phyloP scores from a whole-genome alignment of 1,140 invertebrate genomes.

The Drosophila virilis region DNA sequence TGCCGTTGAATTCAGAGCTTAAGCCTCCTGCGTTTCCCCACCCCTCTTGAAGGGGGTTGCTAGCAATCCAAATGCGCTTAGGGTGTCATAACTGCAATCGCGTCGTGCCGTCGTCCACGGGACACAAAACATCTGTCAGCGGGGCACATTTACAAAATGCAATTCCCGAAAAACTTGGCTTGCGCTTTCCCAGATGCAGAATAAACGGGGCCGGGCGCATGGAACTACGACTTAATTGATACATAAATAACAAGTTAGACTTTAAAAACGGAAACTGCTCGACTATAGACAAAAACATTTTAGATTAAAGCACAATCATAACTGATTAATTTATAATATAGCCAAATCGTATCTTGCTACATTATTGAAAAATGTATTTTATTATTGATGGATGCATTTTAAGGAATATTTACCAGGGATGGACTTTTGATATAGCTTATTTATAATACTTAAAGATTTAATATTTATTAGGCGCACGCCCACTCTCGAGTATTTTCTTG shows the following conservation, averaged over 20 bases:
- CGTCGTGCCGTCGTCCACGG: slow-evolving; percentile 10
- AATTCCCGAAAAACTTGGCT: slow-evolving; percentile 39
- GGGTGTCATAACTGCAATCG: slow-evolving; percentile 53
- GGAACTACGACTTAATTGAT: slow-evolving; percentile 45
- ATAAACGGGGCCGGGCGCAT: neutral
- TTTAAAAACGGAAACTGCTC: neutral
- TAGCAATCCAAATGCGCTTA: slow-evolving; percentile 50
- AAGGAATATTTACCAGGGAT: too few species aligned
- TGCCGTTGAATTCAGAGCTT: slow-evolving; percentile 46
- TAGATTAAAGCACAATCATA: neutral
- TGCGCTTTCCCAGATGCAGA: slow-evolving; percentile 32
- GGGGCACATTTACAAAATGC: slow-evolving; percentile 48
- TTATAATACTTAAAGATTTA: too few species aligned
- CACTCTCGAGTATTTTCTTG: too few species aligned
- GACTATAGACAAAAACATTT: neutral
- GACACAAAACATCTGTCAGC: slow-evolving; percentile 56
- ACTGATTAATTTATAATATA: too few species aligned
- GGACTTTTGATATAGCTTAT: too few species aligned
- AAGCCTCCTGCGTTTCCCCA: slow-evolving; percentile 11
- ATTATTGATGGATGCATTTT: too few species aligned
- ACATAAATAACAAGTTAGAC: slow-evolving; percentile 45
- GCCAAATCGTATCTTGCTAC: too few species aligned
- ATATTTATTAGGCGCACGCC: too few species aligned
- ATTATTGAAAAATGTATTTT: too few species aligned
- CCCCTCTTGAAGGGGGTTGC: slow-evolving; percentile 10